Evolutionary conservation across 2,797 vertebrate genomes (phyloP), one percentile per base, ranked within the genome.

Genomic region (Neosilurus hyrtlii): DNA sequence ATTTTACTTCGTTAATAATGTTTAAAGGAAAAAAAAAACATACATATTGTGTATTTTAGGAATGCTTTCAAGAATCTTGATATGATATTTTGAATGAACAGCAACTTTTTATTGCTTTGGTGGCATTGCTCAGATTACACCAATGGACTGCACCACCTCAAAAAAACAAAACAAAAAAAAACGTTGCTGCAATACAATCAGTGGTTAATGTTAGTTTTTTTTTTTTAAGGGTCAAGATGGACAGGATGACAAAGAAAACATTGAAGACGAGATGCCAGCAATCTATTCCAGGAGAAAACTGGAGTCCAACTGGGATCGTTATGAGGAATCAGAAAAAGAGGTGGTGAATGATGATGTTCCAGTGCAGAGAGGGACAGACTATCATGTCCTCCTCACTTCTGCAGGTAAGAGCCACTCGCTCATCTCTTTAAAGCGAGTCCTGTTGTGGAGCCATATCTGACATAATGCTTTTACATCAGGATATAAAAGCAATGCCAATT

Each of bases 241-340:
- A n/a, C 88, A 49, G 2, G 87, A 86, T 1, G 52, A 81, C 52
- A 88, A 89, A n/a, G 89, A 90, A 85, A 80, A 89, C 61, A 86
- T 8, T 77, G 95, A 95, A 83, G 93, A 92, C 30, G 89, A 93
- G 16, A 90, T 91, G 80, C 72, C 26, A 43, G 90, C 91, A 90
- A 85, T 87, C 71, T 97, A 95, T 90, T 96, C 96, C 86, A 95
- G 93, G 92, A 96, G 97, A 91, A 97, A 96, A 86, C 90, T 99
- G 59, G 87, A 94, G 88, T 96, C 97, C 52, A 98, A 98, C 90
- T 97, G 96, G 97, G 95, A 95, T 87, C 96, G 96, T 71, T 98
- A 98, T 59, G 82, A 95, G 81, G 95, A 92, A 77, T 88, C 91
- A 0, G 94, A 94, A 87, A 89, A 15, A 77, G 66, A 59, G 76